Base-by-base conservation (phyloP, 2,888 invertebrate genomes). In the Ischnura elegans region DNA sequence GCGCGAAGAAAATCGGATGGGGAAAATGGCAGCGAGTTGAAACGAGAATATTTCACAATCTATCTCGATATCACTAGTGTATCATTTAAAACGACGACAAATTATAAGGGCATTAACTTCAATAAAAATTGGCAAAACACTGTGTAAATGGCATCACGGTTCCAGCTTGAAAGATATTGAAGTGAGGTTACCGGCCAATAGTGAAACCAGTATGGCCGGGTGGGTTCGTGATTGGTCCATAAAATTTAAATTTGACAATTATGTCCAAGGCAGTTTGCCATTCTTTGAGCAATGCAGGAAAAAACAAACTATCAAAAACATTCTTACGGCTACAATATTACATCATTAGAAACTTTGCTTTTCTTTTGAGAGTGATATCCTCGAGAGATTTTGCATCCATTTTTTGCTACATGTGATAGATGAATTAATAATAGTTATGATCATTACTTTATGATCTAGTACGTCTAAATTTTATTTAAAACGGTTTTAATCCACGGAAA, bases 171-270 rank as follows among this genome's bases (percentile, higher is more conserved):
- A 90, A 90, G 61, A 66, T 42, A 90, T 90, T 90, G 90, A 90
- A 61, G 90, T 90, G 90, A 90, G 90, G 43, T 66, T 42, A 61
- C 42, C 42, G 55, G 66, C 90, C 90, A 90, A 90, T 90, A 42
- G 43, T 43, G 61, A 90, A 90, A 90, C 90, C 61, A 90, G 90
- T 90, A 90, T 90, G 90, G 90, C 90, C 61, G 90, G 90, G 66
- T 90, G n/a, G 90, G 42, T 66, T n/a, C 36, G n/a, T 43, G 36
- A 90, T 90, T 90, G 90, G 90, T 90, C 66, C 66, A 43, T 90
- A 90, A 90, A 90, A 90, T 90, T 90, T 43, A 90, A 90, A 90
- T 90, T 61, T 90, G 90, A 90, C 90, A 90, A 90, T 66, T 43
- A 66, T 45, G 43, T 29, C 36, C 29, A 76, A 36, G 76, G 25